phyloP scores from a whole-genome alignment of 2,797 vertebrate species.

The Crax fasciolata region DNA sequence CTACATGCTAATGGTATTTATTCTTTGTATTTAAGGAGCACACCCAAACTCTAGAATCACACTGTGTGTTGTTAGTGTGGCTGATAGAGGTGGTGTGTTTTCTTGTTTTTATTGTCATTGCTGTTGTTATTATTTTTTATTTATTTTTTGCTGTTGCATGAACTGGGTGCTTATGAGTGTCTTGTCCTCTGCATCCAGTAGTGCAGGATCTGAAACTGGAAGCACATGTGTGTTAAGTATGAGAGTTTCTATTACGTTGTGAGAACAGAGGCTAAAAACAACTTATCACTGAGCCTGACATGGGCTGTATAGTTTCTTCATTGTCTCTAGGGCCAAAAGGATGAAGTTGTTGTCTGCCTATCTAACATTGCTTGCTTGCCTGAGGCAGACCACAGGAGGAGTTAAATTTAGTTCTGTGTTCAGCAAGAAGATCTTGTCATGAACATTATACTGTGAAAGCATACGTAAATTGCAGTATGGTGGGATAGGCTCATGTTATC shows the following conservation, averaged over 20 bases:
- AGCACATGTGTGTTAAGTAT: neutral
- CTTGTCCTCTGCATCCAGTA: neutral
- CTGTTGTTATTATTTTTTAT: too few species aligned
- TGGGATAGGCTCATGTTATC: neutral
- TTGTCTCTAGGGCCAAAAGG: neutral
- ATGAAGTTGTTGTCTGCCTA: neutral
- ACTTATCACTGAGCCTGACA: neutral
- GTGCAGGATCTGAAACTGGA: neutral
- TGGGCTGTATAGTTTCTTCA: neutral
- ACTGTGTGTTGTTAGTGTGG: neutral
- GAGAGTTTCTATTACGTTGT: neutral
- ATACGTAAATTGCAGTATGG: neutral
- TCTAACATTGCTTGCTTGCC: neutral
- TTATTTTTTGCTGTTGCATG: neutral
- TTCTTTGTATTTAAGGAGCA: neutral
- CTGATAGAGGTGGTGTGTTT: neutral
- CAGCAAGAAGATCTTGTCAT: neutral
- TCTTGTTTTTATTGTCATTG: too few species aligned
- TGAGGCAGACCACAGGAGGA: neutral
- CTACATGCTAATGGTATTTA: neutral
- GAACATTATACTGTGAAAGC: neutral
- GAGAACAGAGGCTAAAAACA: neutral
- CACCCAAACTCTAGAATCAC: neutral
- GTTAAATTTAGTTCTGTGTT: neutral
- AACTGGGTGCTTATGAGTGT: neutral